A percentile compares a stretch with the other conserved stretches of the same genome.
phyloP scores from a whole-genome alignment of 2,888 invertebrate species.

The Tinea pellionella region DNA sequence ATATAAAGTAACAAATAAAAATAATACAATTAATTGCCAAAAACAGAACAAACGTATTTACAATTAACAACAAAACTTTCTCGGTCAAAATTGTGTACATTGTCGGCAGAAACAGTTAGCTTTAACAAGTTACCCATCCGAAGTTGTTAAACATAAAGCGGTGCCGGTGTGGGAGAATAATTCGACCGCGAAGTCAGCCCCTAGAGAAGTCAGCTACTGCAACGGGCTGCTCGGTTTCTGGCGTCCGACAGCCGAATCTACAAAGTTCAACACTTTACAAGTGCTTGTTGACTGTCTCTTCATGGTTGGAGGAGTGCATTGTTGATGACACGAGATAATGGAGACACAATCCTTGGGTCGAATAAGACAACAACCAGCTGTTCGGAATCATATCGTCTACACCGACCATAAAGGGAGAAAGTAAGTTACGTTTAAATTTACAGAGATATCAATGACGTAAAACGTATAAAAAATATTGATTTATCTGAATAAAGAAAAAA shows the following conservation, averaged over 20 bases:
- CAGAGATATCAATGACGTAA: too few relatives aligned
- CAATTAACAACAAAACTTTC: constrained; percentile 59
- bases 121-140: constrained; percentile 58
- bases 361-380: constrained; percentile 44
- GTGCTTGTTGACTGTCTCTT: not conserved
- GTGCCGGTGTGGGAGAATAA: constrained; percentile 35
- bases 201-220: constrained; percentile 13
- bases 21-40: constrained; percentile 16
- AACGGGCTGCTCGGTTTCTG: constrained; percentile 24
- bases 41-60: constrained; percentile 47
- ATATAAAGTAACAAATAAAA: not conserved
- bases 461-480: too few relatives aligned
- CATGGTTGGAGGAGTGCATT: not conserved
- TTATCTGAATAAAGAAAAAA: too few relatives aligned
- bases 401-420: constrained; percentile 65
- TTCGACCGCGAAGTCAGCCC: constrained; percentile 26
- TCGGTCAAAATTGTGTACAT: constrained; percentile 57
- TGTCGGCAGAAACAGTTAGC: constrained; percentile 42
- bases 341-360: constrained; percentile 48
- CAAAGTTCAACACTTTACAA: not conserved
- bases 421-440: constrained; percentile 38
- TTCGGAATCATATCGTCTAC: constrained; percentile 62
- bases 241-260: not conserved
- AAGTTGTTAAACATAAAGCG: constrained; percentile 49
- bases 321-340: constrained; percentile 26